A percentile compares a stretch with the other conserved stretches of the same genome.
These are phyloP conservation scores for Eulemur rubriventer DNA, from an alignment of 2,797 vertebrate species.

Conservation along the genomic window DNA sequence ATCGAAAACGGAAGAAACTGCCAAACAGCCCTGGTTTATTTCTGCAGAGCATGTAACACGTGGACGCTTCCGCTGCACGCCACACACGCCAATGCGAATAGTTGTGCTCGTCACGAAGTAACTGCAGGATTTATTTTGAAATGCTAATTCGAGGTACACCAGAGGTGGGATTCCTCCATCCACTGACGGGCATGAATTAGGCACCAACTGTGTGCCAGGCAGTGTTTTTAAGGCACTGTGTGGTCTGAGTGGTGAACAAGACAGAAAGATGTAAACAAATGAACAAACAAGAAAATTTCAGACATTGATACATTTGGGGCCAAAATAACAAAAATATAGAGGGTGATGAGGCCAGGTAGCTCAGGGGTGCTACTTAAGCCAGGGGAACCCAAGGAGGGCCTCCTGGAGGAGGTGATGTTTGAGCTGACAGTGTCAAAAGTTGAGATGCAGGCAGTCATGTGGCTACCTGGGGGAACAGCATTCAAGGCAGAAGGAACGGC, in stretches of 20 bases:
- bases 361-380: neutral
- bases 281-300: neutral
- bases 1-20: neutral
- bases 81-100: accelerated
- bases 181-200: neutral
- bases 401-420: neutral
- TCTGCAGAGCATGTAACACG: neutral
- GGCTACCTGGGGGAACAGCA: too few species aligned
- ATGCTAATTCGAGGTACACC: neutral
- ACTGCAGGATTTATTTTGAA: neutral
- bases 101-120: neutral
- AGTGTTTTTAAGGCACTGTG: neutral
- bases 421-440: neutral
- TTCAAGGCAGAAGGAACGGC: neutral
- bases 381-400: neutral
- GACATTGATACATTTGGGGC: accelerated
- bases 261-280: neutral
- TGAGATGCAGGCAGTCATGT: neutral
- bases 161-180: neutral
- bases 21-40: neutral
- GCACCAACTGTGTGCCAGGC: neutral
- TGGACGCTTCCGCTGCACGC: accelerated
- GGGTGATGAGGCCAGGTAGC: neutral
- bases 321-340: neutral
- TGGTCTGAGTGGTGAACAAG: too few species aligned